Evolutionary conservation across 2,113 vertebrate species (phyloP).

Genomic region (Malurus alboscapulatus): DNA sequence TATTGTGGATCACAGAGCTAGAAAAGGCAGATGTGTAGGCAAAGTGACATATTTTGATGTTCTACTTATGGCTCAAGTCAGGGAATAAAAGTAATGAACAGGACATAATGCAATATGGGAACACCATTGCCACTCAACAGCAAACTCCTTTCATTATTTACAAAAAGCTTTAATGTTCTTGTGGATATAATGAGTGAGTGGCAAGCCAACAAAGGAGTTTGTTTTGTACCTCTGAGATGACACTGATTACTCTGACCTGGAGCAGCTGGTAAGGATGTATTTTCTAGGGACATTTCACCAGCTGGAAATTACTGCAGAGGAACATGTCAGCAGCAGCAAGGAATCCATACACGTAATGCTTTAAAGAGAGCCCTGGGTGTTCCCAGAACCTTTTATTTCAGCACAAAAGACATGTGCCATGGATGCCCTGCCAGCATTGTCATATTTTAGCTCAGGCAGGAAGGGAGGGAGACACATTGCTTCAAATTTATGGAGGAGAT

Average conservation of each 20-base stretch:
- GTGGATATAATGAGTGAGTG: background rate
- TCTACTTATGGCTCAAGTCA: background rate
- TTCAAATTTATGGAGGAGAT: background rate
- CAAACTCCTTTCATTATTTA: slow-evolving; percentile 24
- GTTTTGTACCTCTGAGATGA: background rate
- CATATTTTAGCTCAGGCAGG: background rate
- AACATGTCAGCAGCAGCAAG: background rate
- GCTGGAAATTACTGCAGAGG: background rate
- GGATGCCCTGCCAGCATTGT: background rate
- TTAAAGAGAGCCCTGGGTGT: background rate
- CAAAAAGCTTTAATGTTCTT: background rate
- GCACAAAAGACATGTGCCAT: background rate
- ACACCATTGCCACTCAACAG: background rate
- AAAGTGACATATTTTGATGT: background rate
- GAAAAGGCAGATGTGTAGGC: background rate
- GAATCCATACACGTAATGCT: background rate
- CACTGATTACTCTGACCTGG: background rate
- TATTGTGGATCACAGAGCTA: background rate
- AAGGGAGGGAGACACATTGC: background rate
- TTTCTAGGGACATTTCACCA: background rate
- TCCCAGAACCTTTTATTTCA: background rate
- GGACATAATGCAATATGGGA: background rate
- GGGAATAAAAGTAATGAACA: background rate
- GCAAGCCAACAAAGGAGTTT: slow-evolving; percentile 1
- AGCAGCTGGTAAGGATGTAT: background rate